Conservation (phyloP, 2,797 vertebrate species). For the Delichon dasypus region DNA sequence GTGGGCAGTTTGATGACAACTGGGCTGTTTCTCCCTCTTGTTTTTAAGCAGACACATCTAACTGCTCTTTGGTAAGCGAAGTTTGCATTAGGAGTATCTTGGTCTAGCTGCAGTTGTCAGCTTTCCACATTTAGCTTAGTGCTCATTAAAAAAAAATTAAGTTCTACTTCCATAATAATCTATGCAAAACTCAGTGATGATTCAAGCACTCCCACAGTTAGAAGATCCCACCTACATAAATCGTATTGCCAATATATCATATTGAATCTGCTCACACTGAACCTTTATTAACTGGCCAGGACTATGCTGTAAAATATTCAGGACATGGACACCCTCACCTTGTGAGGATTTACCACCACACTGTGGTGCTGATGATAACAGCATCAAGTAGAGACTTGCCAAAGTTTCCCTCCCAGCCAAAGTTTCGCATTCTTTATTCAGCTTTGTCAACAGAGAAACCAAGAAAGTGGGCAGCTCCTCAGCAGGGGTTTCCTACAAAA, state of each 20-base stretch:
- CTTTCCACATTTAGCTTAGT: background rate
- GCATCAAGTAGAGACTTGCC: background rate
- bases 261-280: background rate
- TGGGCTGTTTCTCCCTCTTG: background rate
- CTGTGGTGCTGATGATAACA: background rate
- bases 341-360: background rate
- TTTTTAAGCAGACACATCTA: background rate
- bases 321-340: fast-evolving
- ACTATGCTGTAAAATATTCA: background rate
- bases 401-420: background rate
- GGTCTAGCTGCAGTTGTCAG: background rate
- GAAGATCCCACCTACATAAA: background rate
- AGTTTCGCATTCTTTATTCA: background rate
- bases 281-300: background rate
- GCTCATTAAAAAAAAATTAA: background rate
- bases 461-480: background rate
- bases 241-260: background rate
- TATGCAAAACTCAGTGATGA: background rate
- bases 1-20: constrained; percentile 48
- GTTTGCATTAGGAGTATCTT: background rate
- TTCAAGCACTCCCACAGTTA: background rate
- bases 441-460: background rate
- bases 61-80: background rate
- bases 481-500: background rate
- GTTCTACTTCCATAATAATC: background rate